Evolutionary conservation across 2,113 vertebrate genomes (phyloP).

Genomic region (Physeter macrocephalus): DNA sequence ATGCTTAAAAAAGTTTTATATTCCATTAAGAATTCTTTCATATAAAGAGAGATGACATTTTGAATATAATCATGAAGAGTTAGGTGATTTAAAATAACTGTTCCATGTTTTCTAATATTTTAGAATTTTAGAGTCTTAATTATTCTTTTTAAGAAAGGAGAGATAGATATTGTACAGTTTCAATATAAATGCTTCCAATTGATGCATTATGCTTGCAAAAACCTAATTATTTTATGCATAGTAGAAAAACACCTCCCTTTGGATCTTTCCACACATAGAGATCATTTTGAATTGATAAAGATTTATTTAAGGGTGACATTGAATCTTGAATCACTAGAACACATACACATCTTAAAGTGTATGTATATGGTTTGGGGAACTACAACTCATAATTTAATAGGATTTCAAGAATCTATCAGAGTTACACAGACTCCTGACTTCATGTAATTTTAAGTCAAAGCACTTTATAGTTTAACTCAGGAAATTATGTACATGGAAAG

Average conservation of each 20-base stretch:
- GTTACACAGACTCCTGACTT: neutral
- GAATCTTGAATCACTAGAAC: neutral
- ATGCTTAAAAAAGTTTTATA: no score
- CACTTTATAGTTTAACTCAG: neutral
- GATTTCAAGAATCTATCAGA: neutral
- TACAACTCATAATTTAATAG: neutral
- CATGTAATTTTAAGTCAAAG: neutral
- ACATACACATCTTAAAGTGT: neutral
- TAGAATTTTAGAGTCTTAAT: neutral
- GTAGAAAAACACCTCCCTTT: neutral
- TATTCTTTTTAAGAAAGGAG: neutral
- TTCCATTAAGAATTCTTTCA: constrained; percentile 13
- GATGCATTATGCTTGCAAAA: neutral
- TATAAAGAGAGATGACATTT: neutral
- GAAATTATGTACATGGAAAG: neutral
- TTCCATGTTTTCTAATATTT: neutral
- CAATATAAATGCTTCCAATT: neutral
- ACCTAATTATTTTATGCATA: neutral
- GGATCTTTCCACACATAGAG: neutral
- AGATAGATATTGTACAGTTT: neutral
- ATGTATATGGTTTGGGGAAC: neutral
- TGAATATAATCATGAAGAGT: neutral
- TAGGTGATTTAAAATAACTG: neutral
- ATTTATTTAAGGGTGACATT: neutral
- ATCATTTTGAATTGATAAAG: neutral